phyloP scores from a whole-genome alignment of 2,797 vertebrate genomes.

The Choloepus didactylus region DNA sequence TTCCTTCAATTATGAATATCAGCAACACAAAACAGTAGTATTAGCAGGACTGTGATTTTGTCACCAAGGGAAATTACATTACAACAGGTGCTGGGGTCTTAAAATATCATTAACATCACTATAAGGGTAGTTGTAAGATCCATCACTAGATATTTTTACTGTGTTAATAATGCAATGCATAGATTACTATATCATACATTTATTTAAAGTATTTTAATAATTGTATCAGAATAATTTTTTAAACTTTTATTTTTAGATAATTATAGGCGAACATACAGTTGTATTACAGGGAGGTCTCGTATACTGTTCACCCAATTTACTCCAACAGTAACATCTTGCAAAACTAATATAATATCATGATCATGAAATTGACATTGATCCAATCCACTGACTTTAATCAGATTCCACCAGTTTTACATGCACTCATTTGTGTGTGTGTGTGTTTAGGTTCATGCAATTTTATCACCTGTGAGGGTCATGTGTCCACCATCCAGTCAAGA shows the following conservation, averaged over 20 bases:
- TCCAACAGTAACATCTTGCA: neutral
- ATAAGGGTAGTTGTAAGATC: neutral
- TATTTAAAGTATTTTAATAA: neutral
- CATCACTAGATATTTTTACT: neutral
- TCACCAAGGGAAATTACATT: neutral
- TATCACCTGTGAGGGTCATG: neutral
- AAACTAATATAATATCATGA: neutral
- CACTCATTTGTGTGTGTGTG: neutral
- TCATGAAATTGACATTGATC: neutral
- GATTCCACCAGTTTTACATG: neutral
- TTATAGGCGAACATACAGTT: neutral
- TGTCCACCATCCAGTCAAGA: neutral
- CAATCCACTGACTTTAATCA: neutral
- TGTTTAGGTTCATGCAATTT: neutral
- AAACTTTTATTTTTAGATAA: too few species aligned
- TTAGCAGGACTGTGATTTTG: neutral
- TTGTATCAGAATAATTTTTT: neutral
- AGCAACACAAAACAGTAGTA: neutral
- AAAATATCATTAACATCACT: neutral
- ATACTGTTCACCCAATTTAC: neutral
- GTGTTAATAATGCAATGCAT: neutral
- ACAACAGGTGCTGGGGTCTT: neutral
- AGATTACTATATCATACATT: neutral
- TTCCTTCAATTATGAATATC: neutral
- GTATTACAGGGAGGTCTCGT: too few species aligned